Conservation (phyloP, 1,140 invertebrate species). For the Hydropsyche tenuis region DNA sequence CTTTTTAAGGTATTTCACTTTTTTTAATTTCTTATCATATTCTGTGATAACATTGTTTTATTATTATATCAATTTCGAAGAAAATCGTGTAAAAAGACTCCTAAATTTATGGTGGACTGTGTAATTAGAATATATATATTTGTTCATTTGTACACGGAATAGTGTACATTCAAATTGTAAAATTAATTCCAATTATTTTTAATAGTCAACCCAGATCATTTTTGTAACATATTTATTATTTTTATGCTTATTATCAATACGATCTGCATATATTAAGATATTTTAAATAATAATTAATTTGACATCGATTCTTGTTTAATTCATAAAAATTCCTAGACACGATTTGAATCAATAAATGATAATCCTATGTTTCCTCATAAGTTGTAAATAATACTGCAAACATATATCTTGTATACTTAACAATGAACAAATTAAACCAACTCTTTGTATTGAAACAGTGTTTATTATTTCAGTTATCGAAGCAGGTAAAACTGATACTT, state of each 20-base stretch:
- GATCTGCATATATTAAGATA: slow-evolving; percentile 50
- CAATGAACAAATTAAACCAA: too few species aligned
- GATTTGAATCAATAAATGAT: neutral
- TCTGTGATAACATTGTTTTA: slow-evolving; percentile 50
- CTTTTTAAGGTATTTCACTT: slow-evolving; percentile 33
- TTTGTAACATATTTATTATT: slow-evolving; percentile 51
- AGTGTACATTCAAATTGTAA: slow-evolving; percentile 48
- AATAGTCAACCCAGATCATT: slow-evolving; percentile 38
- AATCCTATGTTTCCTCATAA: too few species aligned
- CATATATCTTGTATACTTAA: too few species aligned
- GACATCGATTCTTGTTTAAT: slow-evolving; percentile 42
- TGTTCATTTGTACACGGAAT: slow-evolving; percentile 37
- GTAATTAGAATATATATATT: slow-evolving; percentile 46
- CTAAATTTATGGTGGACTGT: slow-evolving; percentile 33
- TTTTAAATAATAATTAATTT: slow-evolving; percentile 49
- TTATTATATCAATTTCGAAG: slow-evolving; percentile 11
- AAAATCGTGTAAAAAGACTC: neutral
- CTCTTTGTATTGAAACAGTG: too few species aligned
- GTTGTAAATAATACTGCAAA: too few species aligned
- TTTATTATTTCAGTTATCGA: too few species aligned
- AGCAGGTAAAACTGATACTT: too few species aligned
- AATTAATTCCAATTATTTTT: slow-evolving; percentile 42
- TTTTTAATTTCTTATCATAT: slow-evolving; percentile 50
- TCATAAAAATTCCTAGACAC: neutral
- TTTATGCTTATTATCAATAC: slow-evolving; percentile 47